phyloP scores from a whole-genome alignment of 1,140 invertebrate species.

The Frieseomelitta varia region DNA sequence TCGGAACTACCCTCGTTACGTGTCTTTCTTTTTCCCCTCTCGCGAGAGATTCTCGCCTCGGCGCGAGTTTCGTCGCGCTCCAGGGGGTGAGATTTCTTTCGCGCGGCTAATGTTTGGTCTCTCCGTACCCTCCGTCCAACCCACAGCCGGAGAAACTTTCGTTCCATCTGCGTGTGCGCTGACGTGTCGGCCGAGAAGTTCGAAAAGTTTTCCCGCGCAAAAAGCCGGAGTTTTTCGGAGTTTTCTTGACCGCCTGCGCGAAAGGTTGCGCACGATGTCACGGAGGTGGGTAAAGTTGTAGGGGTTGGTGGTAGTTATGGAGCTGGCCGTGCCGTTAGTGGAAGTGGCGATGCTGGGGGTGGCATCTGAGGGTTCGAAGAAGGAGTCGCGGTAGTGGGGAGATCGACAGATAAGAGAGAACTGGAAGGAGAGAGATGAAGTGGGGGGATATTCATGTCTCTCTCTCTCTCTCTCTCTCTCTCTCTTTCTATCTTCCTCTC shows the following conservation, averaged over 20 bases:
- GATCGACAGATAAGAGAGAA: conserved; percentile 66
- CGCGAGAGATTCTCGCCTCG: neutral
- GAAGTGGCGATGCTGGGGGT: conserved; percentile 59
- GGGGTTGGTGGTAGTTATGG: conserved; percentile 59
- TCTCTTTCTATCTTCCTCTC: too few species aligned
- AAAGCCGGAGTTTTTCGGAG: conserved; percentile 72
- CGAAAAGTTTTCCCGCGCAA: conserved; percentile 74
- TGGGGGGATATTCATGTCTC: conserved; percentile 38
- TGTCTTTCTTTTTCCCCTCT: neutral
- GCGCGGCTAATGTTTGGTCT: conserved; percentile 1
- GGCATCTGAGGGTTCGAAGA: conserved; percentile 65
- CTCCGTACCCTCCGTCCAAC: neutral
- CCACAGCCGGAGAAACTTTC: conserved; percentile 47
- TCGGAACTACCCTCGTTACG: neutral
- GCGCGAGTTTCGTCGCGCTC: neutral
- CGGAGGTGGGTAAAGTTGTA: conserved; percentile 60
- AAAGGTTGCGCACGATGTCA: conserved; percentile 50
- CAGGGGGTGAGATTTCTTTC: conserved; percentile 9
- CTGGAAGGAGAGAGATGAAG: conserved; percentile 29
- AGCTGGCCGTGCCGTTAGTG: conserved; percentile 60
- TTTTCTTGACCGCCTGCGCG: conserved; percentile 67
- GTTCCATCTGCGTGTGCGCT: conserved; percentile 42
- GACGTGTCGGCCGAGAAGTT: conserved; percentile 57
- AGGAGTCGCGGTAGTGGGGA: conserved; percentile 61
- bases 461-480: neutral